Conservation (phyloP, 1,140 invertebrate genomes). For the Pristionchus pacificus region DNA sequence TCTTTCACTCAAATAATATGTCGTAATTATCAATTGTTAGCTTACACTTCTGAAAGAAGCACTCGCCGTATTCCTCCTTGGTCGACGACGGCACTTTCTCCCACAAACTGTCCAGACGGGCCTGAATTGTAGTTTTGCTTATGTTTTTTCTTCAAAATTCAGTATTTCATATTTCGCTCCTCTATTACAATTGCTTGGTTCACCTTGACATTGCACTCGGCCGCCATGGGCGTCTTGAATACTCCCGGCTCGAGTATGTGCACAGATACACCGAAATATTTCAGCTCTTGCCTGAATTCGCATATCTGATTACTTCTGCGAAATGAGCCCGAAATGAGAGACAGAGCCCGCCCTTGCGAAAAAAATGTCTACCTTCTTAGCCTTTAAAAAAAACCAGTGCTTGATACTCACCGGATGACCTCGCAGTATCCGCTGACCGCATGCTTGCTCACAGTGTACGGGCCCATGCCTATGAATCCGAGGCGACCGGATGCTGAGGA, state of each 20-base stretch:
- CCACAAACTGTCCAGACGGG: background rate
- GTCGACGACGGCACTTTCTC: background rate
- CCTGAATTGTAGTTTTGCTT: background rate
- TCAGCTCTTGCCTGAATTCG: constrained; percentile 15
- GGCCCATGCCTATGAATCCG: constrained; percentile 7
- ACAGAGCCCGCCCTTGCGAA: too few relatives aligned
- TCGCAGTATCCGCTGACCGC: constrained; percentile 27
- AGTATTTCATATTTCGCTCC: too few relatives aligned
- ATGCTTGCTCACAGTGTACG: constrained; percentile 25
- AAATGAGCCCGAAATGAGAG: background rate
- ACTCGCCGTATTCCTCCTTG: background rate
- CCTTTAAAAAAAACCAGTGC: background rate
- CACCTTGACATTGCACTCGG: constrained; percentile 2
- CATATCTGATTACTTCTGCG: too few relatives aligned
- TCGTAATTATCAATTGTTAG: too few relatives aligned
- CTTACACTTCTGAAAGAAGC: too few relatives aligned
- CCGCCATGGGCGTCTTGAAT: constrained; percentile 14
- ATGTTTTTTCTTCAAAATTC: background rate
- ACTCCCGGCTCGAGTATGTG: constrained; percentile 29
- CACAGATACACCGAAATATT: constrained; percentile 18
- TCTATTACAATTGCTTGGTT: too few relatives aligned
- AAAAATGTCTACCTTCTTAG: too few relatives aligned
- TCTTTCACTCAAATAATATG: too few relatives aligned
- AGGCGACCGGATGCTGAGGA: constrained; percentile 23
- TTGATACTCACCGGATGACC: constrained; percentile 12